Percentiles rank a stretch among this genome's conserved stretches.
Evolutionary conservation across 2,113 vertebrate genomes (phyloP).

Genomic region (Cavia aperea): DNA sequence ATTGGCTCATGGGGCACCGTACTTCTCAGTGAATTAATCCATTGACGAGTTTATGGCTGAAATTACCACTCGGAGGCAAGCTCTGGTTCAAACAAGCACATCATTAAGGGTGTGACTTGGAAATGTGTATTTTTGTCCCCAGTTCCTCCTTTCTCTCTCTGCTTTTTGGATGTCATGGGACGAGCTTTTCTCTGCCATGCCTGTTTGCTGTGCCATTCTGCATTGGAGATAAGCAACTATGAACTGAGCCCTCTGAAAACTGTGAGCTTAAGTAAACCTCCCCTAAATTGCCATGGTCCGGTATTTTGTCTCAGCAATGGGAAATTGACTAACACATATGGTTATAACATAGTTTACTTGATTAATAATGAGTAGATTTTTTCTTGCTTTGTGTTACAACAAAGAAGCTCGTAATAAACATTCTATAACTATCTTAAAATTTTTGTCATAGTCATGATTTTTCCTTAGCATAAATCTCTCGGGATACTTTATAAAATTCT

Average conservation of each 20-base stretch:
- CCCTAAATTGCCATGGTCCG: not conserved
- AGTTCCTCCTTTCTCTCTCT: not conserved
- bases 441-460: conserved; percentile 9
- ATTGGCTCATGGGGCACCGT: not conserved
- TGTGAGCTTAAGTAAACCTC: not conserved
- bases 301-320: not conserved
- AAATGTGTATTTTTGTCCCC: not conserved
- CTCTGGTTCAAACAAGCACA: not conserved
- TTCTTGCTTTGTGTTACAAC: not conserved
- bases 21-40: not conserved
- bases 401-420: not conserved
- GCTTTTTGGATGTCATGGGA: not conserved
- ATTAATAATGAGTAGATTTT: not conserved
- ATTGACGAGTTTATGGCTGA: not conserved
- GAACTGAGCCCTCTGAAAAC: not conserved
- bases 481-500: not conserved
- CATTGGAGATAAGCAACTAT: not conserved
- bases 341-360: not conserved
- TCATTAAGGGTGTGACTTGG: not conserved
- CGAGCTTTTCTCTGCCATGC: not conserved
- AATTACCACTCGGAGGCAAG: not conserved
- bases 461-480: not conserved
- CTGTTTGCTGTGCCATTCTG: not conserved
- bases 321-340: not conserved
- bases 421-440: not conserved